Evolutionary conservation across 2,797 vertebrate genomes (phyloP).

Genomic region (Lacerta viridis): DNA sequence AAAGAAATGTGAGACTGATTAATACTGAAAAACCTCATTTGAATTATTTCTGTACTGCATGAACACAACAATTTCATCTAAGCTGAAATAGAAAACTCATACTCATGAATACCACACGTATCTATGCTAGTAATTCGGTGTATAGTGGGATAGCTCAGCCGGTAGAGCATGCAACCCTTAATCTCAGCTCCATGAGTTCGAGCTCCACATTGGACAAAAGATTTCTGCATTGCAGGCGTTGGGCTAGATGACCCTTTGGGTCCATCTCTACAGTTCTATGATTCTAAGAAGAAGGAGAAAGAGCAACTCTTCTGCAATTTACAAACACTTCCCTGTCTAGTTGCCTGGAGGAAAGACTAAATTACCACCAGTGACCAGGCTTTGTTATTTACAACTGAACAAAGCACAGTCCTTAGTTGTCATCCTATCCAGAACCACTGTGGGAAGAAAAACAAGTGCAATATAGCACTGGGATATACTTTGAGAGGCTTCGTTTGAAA

Average conservation of each 20-base stretch:
- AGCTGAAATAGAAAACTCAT: neutral
- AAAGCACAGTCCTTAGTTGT: neutral
- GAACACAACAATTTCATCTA: neutral
- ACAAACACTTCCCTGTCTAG: neutral
- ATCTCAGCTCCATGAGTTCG: no score
- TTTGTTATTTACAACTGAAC: neutral
- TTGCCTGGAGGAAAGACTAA: neutral
- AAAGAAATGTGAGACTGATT: neutral
- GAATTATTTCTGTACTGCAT: neutral
- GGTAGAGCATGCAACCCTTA: no score
- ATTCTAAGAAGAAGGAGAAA: no score
- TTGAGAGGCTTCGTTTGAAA: no score
- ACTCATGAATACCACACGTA: neutral
- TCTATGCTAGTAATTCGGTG: neutral
- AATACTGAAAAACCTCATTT: neutral
- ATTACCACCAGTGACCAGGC: neutral
- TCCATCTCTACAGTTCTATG: no score
- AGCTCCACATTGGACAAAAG: no score
- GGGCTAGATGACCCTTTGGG: no score
- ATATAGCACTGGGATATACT: no score
- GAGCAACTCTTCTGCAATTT: neutral
- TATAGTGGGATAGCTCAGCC: neutral
- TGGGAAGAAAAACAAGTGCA: no score
- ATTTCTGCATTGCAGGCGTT: no score
- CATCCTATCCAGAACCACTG: no score